phyloP scores from a whole-genome alignment of 2,888 invertebrate species.

The Syrphus vitripennis region DNA sequence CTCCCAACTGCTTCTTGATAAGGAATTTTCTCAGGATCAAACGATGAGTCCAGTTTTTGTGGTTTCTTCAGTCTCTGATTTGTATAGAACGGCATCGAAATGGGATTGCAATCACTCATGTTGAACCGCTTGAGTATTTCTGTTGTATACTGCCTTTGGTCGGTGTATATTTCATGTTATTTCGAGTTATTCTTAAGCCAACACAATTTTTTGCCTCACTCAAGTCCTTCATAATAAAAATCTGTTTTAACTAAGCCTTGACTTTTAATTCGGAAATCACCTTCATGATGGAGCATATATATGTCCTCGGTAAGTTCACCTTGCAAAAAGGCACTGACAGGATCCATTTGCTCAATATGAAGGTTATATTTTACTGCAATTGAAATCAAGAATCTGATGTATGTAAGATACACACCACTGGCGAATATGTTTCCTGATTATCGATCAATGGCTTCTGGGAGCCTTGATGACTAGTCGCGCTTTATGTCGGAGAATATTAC shows the following conservation, averaged over 20 bases:
- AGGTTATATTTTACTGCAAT: not conserved
- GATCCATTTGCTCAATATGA: not conserved
- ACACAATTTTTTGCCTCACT: not conserved
- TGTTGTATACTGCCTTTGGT: not conserved
- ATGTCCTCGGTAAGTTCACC: not conserved
- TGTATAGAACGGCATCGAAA: not conserved
- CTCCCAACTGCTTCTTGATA: constrained; percentile 72
- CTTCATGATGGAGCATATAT: not conserved
- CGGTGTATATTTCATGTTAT: not conserved
- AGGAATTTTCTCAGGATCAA: constrained; percentile 33
- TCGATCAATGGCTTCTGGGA: constrained; percentile 49
- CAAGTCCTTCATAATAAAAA: not conserved
- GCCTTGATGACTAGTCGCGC: constrained; percentile 52
- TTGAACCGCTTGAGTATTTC: constrained; percentile 5
- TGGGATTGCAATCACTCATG: not conserved
- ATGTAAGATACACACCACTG: constrained; percentile 4
- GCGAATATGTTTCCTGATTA: constrained; percentile 62
- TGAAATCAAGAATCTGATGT: not conserved
- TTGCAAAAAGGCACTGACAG: not conserved
- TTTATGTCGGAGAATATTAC: constrained; percentile 29
- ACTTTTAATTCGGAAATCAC: not conserved
- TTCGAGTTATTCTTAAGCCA: not conserved
- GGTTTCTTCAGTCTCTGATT: not conserved
- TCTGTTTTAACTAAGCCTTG: not conserved
- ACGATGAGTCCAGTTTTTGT: not conserved